A percentile compares a stretch with the other conserved stretches of the same genome.
Conservation (phyloP, 2,797 vertebrate genomes). For the Myotis vivesi region DNA sequence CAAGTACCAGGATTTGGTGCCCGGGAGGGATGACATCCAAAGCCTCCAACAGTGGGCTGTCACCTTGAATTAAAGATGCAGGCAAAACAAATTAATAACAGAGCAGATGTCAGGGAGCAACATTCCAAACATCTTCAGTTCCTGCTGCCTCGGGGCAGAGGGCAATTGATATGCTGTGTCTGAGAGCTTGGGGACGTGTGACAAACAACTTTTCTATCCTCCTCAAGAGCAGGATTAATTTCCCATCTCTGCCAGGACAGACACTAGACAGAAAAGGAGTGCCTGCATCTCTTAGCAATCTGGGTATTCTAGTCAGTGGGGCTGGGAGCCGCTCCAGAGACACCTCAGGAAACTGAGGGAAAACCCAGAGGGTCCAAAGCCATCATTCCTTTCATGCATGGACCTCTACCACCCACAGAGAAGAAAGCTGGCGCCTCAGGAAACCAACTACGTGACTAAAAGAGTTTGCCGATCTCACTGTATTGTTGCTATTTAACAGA, state of each 20-base stretch:
- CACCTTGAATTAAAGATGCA: constrained; percentile 26
- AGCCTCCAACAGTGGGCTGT: neutral
- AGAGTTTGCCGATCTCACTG: neutral
- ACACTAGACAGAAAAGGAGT: neutral
- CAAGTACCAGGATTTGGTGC: neutral
- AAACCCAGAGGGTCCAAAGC: neutral
- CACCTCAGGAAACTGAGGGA: neutral
- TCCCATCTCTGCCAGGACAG: neutral
- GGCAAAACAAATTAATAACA: constrained; percentile 23
- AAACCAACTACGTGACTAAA: neutral
- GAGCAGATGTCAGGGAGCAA: constrained; percentile 8
- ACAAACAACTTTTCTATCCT: neutral
- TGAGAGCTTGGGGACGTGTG: neutral
- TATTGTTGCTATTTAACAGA: neutral
- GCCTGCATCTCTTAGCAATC: neutral
- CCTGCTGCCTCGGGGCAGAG: neutral
- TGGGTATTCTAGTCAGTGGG: neutral
- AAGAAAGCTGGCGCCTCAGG: neutral
- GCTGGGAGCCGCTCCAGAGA: neutral
- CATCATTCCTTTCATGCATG: neutral
- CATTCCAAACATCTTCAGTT: neutral
- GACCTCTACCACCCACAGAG: neutral
- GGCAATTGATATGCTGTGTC: fast-evolving
- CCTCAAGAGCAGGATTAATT: neutral
- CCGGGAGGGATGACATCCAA: neutral